Evolutionary conservation across 2,113 vertebrate genomes (phyloP), one percentile per base, ranked within the genome.

Genomic region (Malurus elegans): DNA sequence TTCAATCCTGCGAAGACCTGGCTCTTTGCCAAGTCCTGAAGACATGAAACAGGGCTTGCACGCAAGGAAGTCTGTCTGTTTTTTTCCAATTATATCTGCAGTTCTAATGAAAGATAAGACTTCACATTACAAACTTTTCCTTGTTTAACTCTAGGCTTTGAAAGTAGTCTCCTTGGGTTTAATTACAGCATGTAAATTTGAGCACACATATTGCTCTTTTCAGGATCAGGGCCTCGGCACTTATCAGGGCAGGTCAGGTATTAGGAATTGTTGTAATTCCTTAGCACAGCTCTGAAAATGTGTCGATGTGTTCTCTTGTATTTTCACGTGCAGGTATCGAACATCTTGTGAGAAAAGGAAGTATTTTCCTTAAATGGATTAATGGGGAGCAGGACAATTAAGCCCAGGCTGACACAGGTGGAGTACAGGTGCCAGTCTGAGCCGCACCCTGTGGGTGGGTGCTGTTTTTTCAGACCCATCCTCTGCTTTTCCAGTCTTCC

Each of bases 161-260:
- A 93, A 96, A 95, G 75, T 84, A 94, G 92, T 97, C 95, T 96
- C 94, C 71, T 88, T 96, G 93, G 95, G 94, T 94, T 96, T 97
- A 96, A 96, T 95, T 97, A 96, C 50, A 94, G 88, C 82, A 95
- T 95, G 94, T 96, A 96, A 96, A 96, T 95, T 93, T 88, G 69
- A 92, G 90, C 82, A 57, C 64, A 64, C 53, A 42, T 45, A 90
- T 32, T 0, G 4, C 57, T 86, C 53, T 90, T 92, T 50, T 28
- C 75, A 78, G 71, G 82, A 94, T 92, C 75, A 80, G 85, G 93
- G 92, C 79, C 67, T 60, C 1, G 0, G 40, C 48, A 81, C 67
- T 86, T 93, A 88, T 23, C 48, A 66, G 88, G 85, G 79, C 72
- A 86, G 75, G 86, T 74, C 86, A 95, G 82, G 56, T 88, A 83